Evolutionary conservation across 2,888 invertebrate genomes (phyloP).

Genomic region (Corythucha ciliata): DNA sequence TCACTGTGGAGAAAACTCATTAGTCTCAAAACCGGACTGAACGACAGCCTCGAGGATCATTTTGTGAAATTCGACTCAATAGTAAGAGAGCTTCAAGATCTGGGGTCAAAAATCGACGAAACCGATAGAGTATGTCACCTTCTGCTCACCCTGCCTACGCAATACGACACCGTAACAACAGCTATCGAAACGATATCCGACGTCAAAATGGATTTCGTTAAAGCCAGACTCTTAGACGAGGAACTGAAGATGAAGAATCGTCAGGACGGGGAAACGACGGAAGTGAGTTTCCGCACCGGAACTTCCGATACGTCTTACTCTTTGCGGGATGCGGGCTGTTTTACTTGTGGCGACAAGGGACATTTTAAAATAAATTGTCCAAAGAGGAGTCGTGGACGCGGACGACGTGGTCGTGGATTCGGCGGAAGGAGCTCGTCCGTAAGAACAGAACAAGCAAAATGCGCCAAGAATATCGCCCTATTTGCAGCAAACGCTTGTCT

Average conservation of each 20-base stretch:
- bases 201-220: constrained; percentile 26
- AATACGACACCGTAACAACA: constrained; percentile 21
- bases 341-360: too few species aligned
- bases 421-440: neutral
- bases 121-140: constrained; percentile 21
- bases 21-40: neutral
- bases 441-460: neutral
- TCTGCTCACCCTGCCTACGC: constrained; percentile 19
- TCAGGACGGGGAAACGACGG: too few species aligned
- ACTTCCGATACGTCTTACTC: too few species aligned
- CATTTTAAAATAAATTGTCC: neutral
- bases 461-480: neutral
- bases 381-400: constrained; percentile 5
- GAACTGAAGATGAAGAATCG: constrained; percentile 21
- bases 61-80: constrained; percentile 23
- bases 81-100: constrained; percentile 18
- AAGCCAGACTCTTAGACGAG: constrained; percentile 25
- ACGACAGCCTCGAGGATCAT: constrained; percentile 12
- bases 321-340: too few species aligned
- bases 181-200: constrained; percentile 20
- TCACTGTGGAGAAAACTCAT: constrained; percentile 4
- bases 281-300: too few species aligned
- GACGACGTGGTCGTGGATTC: constrained; percentile 4
- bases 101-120: constrained; percentile 19
- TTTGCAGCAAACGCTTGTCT: constrained; percentile 2